Base-by-base conservation (phyloP, 2,113 vertebrate genomes). In the Helogale parvula region DNA sequence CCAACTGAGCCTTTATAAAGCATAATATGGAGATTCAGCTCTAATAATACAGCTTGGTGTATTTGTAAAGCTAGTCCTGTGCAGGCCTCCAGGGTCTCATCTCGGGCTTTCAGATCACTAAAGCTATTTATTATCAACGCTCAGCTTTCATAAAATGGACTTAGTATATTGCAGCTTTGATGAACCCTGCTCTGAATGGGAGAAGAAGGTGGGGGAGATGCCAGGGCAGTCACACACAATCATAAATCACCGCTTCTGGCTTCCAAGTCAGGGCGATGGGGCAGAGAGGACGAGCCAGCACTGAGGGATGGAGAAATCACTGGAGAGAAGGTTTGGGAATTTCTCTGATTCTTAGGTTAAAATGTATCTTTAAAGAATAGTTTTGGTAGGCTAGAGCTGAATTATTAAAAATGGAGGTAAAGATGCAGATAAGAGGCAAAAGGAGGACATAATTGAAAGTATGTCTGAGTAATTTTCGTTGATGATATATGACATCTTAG, bases 131-230 rank as follows among this genome's bases (percentile, higher is more conserved):
- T 96, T 80, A 90, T 65, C 68, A 41, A 31, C 0, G 0, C 35
- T 96, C 54, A 35, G 65, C 47, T 92, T 92, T 79, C n/a, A 25
- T 69, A 83, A 92, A 90, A 94, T 72, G 66, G 80, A 92, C 72
- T 95, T 65, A 54, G 77, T 23, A 68, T 52, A 92, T 17, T 88
- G 54, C 29, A 74, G 79, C 38, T 94, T 92, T 80, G 87, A 90
- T 87, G 68, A 94, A 69, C 47, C 5, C 57, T 89, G 45, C 12
- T 57, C 74, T 63, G 83, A 87, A 87, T 38, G 66, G 74, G 41
- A 90, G 38, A 65, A 86, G 33, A 50, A n/a, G 45, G 52, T 47
- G 45, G 74, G 65, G 16, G 16, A 13, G 41, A 3, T 15, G 33
- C 33, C 45, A 21, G 21, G 79, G 31, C 15, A 66, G 52, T 47